These are phyloP conservation scores for Corythaixoides concolor DNA, from an alignment of 2,113 vertebrate genomes.

Conservation along the genomic window DNA sequence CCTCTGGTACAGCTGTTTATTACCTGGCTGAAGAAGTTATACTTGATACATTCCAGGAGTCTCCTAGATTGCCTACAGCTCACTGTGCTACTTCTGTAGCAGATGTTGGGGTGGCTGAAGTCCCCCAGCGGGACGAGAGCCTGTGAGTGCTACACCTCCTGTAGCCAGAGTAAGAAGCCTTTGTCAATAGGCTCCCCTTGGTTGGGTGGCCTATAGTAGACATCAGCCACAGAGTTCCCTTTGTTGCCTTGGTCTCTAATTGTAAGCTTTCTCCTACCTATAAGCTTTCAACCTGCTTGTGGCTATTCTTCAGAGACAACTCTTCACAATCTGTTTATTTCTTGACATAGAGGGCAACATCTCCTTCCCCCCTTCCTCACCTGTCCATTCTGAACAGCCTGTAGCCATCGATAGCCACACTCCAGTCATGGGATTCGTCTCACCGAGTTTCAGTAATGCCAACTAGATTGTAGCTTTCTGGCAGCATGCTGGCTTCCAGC, in stretches of 20 bases:
- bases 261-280: neutral
- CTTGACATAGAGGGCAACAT: neutral
- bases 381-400: neutral
- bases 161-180: neutral
- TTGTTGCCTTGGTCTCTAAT: neutral
- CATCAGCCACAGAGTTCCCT: fast-evolving
- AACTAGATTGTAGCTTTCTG: neutral
- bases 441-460: neutral
- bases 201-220: fast-evolving
- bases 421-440: neutral
- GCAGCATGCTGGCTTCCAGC: fast-evolving
- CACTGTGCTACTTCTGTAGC: neutral
- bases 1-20: no score
- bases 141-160: fast-evolving
- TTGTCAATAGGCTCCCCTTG: neutral
- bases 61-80: neutral
- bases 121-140: neutral
- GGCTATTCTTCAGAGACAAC: neutral
- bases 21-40: neutral
- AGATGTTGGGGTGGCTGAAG: neutral
- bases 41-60: neutral
- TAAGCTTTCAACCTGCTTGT: neutral
- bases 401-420: fast-evolving
- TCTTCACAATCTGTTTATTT: neutral
- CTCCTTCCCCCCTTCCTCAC: fast-evolving